A percentile compares a stretch with the other conserved stretches of the same genome.
Conservation (phyloP, 2,888 invertebrate species). For the Selenia dentaria region DNA sequence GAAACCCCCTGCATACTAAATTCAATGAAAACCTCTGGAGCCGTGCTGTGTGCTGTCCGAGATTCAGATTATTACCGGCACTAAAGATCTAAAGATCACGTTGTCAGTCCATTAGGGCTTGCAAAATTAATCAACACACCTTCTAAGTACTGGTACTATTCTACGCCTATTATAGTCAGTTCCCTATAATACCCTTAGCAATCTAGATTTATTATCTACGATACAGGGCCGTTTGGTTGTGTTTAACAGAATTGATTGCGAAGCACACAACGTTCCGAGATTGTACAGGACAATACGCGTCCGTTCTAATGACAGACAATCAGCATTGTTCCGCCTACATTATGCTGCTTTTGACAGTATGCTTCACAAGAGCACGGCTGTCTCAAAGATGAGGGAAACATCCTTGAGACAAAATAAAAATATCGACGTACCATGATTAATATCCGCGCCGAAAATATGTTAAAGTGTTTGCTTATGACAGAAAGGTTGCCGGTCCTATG, state of each 20-base stretch:
- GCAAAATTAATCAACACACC: slow-evolving; percentile 4
- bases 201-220: slow-evolving; percentile 16
- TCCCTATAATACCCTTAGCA: neutral
- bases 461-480: slow-evolving; percentile 4
- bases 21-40: too few relatives aligned
- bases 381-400: slow-evolving; percentile 13
- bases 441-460: slow-evolving; percentile 5
- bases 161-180: slow-evolving; percentile 1
- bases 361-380: slow-evolving; percentile 15
- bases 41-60: too few relatives aligned
- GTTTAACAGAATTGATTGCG: slow-evolving; percentile 21
- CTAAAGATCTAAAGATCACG: neutral
- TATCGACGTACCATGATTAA: slow-evolving; percentile 9
- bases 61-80: too few relatives aligned
- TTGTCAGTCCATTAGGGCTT: neutral
- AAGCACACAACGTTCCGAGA: slow-evolving; percentile 26
- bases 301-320: slow-evolving; percentile 49
- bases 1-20: too few relatives aligned
- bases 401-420: slow-evolving; percentile 8
- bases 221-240: slow-evolving; percentile 12
- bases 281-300: slow-evolving; percentile 45
- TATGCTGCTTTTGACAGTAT: slow-evolving; percentile 32
- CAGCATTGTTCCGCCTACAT: slow-evolving; percentile 51
- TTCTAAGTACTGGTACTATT: neutral
- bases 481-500: slow-evolving; percentile 33